These are phyloP conservation scores for Pseudomyrmex sp. DNA, from an alignment of 1,140 invertebrate species.

Conservation along the genomic window DNA sequence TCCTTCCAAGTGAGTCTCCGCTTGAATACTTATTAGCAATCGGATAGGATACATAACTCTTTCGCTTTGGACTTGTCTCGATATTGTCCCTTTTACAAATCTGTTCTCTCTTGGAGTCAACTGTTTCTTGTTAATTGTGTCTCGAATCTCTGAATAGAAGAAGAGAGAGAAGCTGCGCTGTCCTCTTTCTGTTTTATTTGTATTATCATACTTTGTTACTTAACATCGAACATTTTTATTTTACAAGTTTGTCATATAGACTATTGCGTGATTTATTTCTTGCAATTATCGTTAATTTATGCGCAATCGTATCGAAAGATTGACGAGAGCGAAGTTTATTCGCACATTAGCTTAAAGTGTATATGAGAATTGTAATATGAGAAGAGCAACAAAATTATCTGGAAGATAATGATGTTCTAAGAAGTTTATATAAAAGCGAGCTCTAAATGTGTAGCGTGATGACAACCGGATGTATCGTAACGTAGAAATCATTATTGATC, in stretches of 20 bases:
- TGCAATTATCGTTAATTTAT: neutral
- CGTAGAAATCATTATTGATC: neutral
- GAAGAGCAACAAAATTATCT: slow-evolving; percentile 3
- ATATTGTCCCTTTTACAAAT: neutral
- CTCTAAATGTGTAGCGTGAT: neutral
- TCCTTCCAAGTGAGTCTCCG: slow-evolving; percentile 50
- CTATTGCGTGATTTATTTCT: too few relatives aligned
- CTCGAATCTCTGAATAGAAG: too few relatives aligned
- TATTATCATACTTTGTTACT: too few relatives aligned
- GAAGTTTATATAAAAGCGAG: neutral
- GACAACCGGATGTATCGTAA: neutral
- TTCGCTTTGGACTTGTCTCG: neutral
- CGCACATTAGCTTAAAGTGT: too few relatives aligned
- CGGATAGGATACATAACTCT: neutral
- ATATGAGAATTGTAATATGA: neutral
- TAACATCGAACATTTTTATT: neutral
- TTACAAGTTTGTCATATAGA: neutral
- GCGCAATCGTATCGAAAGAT: neutral
- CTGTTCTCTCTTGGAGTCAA: too few relatives aligned
- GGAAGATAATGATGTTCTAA: neutral
- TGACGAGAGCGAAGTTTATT: too few relatives aligned
- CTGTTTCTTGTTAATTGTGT: neutral
- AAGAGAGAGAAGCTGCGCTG: too few relatives aligned
- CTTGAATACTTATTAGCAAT: neutral
- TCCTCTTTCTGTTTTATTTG: too few relatives aligned